Conservation (phyloP, 2,888 invertebrate species). For the Pardosa pseudoannulata region DNA sequence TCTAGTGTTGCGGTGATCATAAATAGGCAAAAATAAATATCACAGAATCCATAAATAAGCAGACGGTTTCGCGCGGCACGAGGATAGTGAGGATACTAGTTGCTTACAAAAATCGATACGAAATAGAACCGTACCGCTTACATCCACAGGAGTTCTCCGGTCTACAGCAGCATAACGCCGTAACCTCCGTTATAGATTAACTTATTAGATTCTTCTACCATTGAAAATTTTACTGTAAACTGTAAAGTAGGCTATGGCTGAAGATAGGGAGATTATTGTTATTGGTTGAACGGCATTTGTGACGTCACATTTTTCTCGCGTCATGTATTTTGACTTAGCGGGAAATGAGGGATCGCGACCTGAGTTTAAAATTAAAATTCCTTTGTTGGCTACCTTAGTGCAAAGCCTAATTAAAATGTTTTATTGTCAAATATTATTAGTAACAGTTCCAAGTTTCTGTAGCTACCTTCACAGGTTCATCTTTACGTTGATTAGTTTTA, state of each 20-base stretch:
- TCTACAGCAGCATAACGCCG: constrained; percentile 13
- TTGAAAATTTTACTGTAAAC: constrained; percentile 12
- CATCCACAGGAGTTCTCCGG: constrained; percentile 6
- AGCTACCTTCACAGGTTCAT: too few species aligned
- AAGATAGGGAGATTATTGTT: constrained; percentile 17
- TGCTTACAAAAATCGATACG: constrained; percentile 17
- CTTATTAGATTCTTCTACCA: constrained; percentile 15
- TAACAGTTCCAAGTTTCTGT: too few species aligned
- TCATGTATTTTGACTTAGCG: constrained; percentile 14
- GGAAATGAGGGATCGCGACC: neutral
- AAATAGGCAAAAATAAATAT: constrained; percentile 7
- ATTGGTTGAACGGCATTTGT: constrained; percentile 7
- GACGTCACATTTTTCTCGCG: constrained; percentile 19
- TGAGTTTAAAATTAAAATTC: neutral
- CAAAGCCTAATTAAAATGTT: too few species aligned
- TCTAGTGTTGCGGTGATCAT: neutral
- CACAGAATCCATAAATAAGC: constrained; percentile 15
- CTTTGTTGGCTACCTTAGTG: too few species aligned
- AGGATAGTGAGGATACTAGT: constrained; percentile 14
- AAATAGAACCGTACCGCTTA: constrained; percentile 14
- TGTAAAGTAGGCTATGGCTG: constrained; percentile 17
- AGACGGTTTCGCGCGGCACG: constrained; percentile 15
- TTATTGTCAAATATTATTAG: too few species aligned
- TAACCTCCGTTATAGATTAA: constrained; percentile 6
- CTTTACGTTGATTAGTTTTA: too few species aligned